Conservation (phyloP, 1,140 invertebrate genomes). For the Lethocerus indicus region DNA sequence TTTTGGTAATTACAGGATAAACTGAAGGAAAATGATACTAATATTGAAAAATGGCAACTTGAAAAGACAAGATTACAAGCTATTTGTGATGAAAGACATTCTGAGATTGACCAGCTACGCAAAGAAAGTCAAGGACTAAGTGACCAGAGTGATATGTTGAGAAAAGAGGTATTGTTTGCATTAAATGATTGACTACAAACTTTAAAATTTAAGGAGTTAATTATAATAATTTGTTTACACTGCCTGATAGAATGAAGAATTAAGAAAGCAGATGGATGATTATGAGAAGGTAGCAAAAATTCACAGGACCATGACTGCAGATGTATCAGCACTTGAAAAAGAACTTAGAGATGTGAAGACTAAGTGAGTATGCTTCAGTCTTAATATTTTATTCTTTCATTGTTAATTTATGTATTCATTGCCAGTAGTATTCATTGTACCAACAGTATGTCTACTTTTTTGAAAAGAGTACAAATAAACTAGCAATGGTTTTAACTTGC, state of each 20-base stretch:
- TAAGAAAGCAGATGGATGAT: constrained; percentile 64
- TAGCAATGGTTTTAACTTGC: not conserved
- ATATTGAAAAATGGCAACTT: constrained; percentile 18
- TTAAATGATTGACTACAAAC: not conserved
- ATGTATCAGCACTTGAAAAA: constrained; percentile 50
- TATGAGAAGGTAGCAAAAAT: constrained; percentile 70
- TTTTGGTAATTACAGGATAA: constrained; percentile 36
- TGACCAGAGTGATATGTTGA: constrained; percentile 48
- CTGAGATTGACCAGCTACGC: constrained; percentile 51
- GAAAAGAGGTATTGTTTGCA: constrained; percentile 32
- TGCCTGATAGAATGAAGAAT: constrained; percentile 51
- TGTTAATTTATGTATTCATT: not conserved
- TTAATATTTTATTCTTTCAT: not conserved
- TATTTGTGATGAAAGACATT: constrained; percentile 51
- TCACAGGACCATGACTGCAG: constrained; percentile 55
- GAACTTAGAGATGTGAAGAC: constrained; percentile 54
- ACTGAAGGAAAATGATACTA: constrained; percentile 29
- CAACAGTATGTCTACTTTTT: not conserved
- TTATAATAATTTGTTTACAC: not conserved
- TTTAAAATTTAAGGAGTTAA: not conserved
- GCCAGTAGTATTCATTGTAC: constrained; percentile 3
- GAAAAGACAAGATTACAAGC: constrained; percentile 48
- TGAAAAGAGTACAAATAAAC: constrained; percentile 4
- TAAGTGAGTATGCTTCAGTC: constrained; percentile 25
- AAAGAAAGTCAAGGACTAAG: constrained; percentile 50